phyloP scores from a whole-genome alignment of 2,797 vertebrate genomes.

The Loris lydekkerianus region DNA sequence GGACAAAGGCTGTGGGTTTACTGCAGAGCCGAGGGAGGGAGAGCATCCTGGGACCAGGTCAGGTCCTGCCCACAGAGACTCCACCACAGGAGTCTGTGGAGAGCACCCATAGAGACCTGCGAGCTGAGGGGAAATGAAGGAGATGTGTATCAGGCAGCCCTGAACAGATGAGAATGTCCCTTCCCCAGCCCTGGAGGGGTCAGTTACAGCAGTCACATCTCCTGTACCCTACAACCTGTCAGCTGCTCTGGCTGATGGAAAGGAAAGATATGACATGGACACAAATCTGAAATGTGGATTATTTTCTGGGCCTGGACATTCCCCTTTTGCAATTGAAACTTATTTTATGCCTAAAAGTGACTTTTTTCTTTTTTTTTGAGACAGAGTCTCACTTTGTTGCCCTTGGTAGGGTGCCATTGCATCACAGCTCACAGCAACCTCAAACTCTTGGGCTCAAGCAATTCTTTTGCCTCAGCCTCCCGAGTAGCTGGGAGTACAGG shows the following conservation, averaged over 20 bases:
- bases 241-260: neutral
- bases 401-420: too few relatives aligned
- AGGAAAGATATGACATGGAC: neutral
- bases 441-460: too few relatives aligned
- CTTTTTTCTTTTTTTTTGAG: neutral
- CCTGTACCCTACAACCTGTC: neutral
- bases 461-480: too few relatives aligned
- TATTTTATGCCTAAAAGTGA: conserved; percentile 36
- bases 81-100: neutral
- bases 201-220: neutral
- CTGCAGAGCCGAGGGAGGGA: neutral
- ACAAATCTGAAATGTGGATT: conserved; percentile 24
- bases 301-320: neutral
- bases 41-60: neutral
- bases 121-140: neutral
- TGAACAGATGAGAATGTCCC: neutral
- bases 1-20: neutral
- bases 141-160: neutral
- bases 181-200: neutral
- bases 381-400: too few relatives aligned
- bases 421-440: too few relatives aligned
- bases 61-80: neutral
- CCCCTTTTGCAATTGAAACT: conserved; percentile 31
- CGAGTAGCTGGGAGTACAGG: too few relatives aligned
- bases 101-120: neutral